phyloP scores from a whole-genome alignment of 2,888 invertebrate species.

The Metellina segmentata region DNA sequence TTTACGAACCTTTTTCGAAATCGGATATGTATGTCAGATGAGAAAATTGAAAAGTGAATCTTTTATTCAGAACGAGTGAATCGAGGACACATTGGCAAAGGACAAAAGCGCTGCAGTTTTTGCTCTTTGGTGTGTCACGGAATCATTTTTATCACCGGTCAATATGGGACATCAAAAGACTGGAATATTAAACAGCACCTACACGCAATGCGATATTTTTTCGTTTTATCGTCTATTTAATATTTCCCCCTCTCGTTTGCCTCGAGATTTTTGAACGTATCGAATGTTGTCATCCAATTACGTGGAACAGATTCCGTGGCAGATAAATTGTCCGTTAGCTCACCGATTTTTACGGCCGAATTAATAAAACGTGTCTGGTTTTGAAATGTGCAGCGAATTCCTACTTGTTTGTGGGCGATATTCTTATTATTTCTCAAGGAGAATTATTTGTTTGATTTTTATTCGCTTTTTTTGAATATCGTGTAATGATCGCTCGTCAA shows the following conservation, averaged over 20 bases:
- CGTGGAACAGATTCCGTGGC: neutral
- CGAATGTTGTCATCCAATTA: neutral
- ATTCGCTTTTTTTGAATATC: neutral
- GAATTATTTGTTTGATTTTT: neutral
- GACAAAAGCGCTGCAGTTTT: constrained; percentile 36
- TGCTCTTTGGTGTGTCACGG: constrained; percentile 47
- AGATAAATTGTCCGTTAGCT: neutral
- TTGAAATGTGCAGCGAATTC: neutral
- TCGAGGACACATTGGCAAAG: constrained; percentile 39
- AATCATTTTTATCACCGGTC: constrained; percentile 48
- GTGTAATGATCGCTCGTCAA: neutral
- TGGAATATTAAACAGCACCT: constrained; percentile 43
- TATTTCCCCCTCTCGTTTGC: neutral
- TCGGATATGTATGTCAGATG: constrained; percentile 57
- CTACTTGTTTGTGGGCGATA: neutral
- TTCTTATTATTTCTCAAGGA: neutral
- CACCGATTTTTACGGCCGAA: neutral
- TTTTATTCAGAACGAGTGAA: constrained; percentile 41
- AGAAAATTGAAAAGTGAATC: constrained; percentile 52
- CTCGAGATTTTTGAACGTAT: neutral
- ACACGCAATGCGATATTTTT: constrained; percentile 27
- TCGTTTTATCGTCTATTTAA: neutral
- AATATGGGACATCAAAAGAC: constrained; percentile 58
- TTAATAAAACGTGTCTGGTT: neutral
- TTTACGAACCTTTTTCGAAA: constrained; percentile 37